These are phyloP conservation scores for Centrocercus urophasianus DNA, from an alignment of 2,113 vertebrate genomes.

Conservation along the genomic window DNA sequence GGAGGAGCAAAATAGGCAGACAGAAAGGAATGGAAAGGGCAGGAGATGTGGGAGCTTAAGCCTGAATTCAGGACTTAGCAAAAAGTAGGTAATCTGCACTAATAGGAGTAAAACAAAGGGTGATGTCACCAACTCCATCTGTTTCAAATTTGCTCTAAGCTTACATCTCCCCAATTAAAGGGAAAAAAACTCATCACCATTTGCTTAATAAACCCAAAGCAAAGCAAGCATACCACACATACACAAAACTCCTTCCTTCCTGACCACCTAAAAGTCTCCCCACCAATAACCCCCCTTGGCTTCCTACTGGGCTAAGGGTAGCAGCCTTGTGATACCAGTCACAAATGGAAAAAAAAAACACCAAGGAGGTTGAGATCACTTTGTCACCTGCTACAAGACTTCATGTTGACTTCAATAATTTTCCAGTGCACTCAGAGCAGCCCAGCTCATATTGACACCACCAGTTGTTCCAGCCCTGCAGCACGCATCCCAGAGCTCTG, in stretches of 20 bases:
- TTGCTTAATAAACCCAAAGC: not conserved
- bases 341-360: not conserved
- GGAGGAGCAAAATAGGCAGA: not conserved
- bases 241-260: not conserved
- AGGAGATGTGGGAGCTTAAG: not conserved
- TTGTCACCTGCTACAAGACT: not conserved
- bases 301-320: not conserved
- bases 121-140: conserved; percentile 44
- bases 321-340: not conserved
- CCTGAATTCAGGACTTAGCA: not conserved
- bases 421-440: not conserved
- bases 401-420: not conserved
- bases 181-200: not conserved
- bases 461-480: not conserved
- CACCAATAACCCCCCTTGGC: not conserved
- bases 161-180: conserved; percentile 20
- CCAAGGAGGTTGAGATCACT: not conserved
- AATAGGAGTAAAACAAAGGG: conserved; percentile 28
- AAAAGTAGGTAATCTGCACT: not conserved
- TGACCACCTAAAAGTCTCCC: not conserved
- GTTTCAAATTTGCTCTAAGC: conserved; percentile 15
- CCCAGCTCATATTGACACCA: accelerated
- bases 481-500: not conserved
- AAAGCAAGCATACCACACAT: not conserved
- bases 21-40: not conserved